phyloP scores from a whole-genome alignment of 2,797 vertebrate species.

The Hoplostethus mediterraneus region DNA sequence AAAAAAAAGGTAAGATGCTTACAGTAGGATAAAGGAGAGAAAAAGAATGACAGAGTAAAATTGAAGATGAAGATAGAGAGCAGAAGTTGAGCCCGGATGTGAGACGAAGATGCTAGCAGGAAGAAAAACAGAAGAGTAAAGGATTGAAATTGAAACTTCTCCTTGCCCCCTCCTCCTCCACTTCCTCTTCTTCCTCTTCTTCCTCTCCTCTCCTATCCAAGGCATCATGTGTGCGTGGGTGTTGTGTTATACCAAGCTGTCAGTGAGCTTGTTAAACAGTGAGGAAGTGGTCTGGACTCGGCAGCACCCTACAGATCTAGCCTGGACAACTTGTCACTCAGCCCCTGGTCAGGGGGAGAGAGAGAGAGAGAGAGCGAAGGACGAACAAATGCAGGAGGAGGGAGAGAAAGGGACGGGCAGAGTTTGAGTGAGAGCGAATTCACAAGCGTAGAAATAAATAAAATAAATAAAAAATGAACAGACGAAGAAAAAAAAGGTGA shows the following conservation, averaged over 20 bases:
- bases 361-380: slow-evolving; percentile 24
- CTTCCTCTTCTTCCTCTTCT: background rate
- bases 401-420: background rate
- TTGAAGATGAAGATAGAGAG: background rate
- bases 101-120: slow-evolving; percentile 13
- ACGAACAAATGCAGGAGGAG: slow-evolving; percentile 31
- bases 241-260: slow-evolving; percentile 43
- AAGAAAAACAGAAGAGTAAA: slow-evolving; percentile 11
- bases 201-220: background rate
- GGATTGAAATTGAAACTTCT: slow-evolving; percentile 10
- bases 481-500: background rate
- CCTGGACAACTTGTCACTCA: slow-evolving; percentile 55
- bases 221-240: slow-evolving; percentile 20
- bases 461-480: background rate
- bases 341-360: slow-evolving; percentile 16
- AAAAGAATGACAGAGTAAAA: background rate
- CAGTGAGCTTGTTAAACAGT: slow-evolving; percentile 51
- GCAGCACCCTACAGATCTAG: slow-evolving; percentile 24
- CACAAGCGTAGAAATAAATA: background rate
- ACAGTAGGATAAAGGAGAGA: slow-evolving; percentile 5
- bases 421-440: slow-evolving; percentile 9
- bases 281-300: slow-evolving; percentile 41
- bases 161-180: background rate
- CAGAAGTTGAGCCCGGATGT: background rate
- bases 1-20: background rate